These are phyloP conservation scores for Erynnis tages DNA, from an alignment of 2,888 invertebrate genomes.

Conservation along the genomic window DNA sequence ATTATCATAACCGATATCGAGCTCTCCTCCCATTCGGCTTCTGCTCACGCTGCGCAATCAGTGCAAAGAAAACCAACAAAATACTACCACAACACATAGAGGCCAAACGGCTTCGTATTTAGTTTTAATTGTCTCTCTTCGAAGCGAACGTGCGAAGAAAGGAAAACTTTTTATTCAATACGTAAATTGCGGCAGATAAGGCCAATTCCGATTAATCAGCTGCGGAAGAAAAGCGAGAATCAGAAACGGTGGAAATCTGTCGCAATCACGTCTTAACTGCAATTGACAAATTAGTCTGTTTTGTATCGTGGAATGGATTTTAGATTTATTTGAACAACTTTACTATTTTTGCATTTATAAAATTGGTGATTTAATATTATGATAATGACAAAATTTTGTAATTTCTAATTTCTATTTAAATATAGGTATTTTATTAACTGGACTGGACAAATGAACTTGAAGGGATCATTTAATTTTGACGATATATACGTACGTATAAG, in stretches of 20 bases:
- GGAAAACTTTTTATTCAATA: slow-evolving; percentile 18
- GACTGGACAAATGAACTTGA: no score
- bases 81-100: slow-evolving; percentile 15
- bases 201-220: slow-evolving; percentile 24
- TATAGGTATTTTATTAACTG: no score
- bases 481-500: no score
- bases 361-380: no score
- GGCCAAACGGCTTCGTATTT: slow-evolving; percentile 20
- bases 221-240: slow-evolving; percentile 20
- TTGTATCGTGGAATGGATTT: no score
- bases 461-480: no score
- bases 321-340: no score
- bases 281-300: slow-evolving; percentile 11
- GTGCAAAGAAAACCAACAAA: slow-evolving; percentile 23
- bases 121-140: slow-evolving; percentile 25
- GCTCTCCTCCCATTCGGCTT: slow-evolving; percentile 8
- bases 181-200: slow-evolving; percentile 10
- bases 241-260: slow-evolving; percentile 8
- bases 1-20: slow-evolving; percentile 24
- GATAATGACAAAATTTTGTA: no score
- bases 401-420: no score
- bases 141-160: slow-evolving; percentile 18
- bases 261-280: slow-evolving; percentile 3
- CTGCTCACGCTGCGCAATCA: slow-evolving; percentile 22
- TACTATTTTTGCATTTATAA: no score